Evolutionary conservation across 2,888 invertebrate genomes (phyloP).

Genomic region (Macropis europaea): DNA sequence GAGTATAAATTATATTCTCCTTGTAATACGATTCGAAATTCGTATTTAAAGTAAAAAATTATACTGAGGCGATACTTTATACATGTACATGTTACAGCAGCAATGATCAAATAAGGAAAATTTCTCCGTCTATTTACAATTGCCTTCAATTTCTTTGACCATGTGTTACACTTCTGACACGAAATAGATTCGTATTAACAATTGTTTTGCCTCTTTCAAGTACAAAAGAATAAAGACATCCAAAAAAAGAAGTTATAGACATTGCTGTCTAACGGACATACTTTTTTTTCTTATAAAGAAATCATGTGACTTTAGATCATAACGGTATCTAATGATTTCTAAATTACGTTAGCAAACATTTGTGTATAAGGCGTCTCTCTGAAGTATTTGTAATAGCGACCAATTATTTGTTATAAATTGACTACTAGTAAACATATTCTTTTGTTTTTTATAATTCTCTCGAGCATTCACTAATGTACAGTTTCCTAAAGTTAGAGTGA

Average conservation of each 20-base stretch:
- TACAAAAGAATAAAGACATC: conserved; percentile 22
- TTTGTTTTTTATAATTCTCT: conserved; percentile 11
- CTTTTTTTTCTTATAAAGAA: conserved; percentile 17
- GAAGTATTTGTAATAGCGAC: conserved; percentile 30
- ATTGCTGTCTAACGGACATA: conserved; percentile 17
- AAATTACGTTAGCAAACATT: conserved; percentile 47
- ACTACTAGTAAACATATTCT: conserved; percentile 38
- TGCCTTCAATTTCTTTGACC: conserved; percentile 6
- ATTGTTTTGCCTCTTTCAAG: neutral
- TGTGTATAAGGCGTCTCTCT: conserved; percentile 46
- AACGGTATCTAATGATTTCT: conserved; percentile 31
- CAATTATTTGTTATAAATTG: conserved; percentile 49
- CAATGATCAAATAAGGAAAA: conserved; percentile 39
- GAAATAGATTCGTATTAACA: conserved; percentile 9
- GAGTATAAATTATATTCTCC: conserved; percentile 40
- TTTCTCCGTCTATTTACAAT: conserved; percentile 42
- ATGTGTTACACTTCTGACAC: conserved; percentile 6
- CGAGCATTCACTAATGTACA: conserved; percentile 22
- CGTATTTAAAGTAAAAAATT: conserved; percentile 39
- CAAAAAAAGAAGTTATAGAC: conserved; percentile 17
- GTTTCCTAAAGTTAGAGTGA: conserved; percentile 19
- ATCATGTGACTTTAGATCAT: conserved; percentile 33
- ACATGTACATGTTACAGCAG: conserved; percentile 42
- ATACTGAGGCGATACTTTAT: conserved; percentile 38
- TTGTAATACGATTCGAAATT: conserved; percentile 25